Evolutionary conservation across 2,888 invertebrate species (phyloP).

Genomic region (Trissoscelio sp.): DNA sequence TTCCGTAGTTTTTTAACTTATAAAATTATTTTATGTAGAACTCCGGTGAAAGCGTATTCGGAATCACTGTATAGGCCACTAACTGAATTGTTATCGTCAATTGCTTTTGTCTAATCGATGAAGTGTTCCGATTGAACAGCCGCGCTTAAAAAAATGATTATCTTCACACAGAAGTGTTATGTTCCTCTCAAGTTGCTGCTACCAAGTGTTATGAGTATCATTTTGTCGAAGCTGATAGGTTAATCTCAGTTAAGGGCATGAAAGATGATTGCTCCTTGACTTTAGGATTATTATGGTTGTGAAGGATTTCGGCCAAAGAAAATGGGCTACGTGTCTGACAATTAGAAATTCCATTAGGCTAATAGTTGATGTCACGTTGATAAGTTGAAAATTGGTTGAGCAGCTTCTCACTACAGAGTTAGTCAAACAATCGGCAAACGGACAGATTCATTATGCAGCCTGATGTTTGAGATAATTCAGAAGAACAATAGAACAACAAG

Average conservation of each 20-base stretch:
- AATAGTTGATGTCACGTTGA: conserved; percentile 46
- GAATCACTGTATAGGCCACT: conserved; percentile 22
- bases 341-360: conserved; percentile 38
- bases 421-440: conserved; percentile 43
- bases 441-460: conserved; percentile 54
- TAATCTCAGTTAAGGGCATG: too few species aligned
- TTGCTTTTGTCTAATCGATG: conserved; percentile 41
- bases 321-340: conserved; percentile 1
- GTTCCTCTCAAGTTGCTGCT: background rate
- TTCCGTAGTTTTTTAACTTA: conserved; percentile 39
- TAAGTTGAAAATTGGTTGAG: conserved; percentile 57
- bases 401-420: conserved; percentile 41
- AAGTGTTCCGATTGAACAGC: conserved; percentile 6
- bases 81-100: conserved; percentile 44
- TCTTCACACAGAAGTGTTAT: background rate
- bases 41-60: conserved; percentile 41
- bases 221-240: background rate
- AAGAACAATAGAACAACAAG: conserved; percentile 49
- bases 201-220: background rate
- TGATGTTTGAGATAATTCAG: conserved; percentile 55
- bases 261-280: too few species aligned
- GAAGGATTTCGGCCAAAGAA: too few species aligned
- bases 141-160: conserved; percentile 15
- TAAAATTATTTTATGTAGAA: conserved; percentile 42
- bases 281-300: too few species aligned